Base-by-base conservation (phyloP, 1,140 invertebrate genomes). In the Euschistus heros region DNA sequence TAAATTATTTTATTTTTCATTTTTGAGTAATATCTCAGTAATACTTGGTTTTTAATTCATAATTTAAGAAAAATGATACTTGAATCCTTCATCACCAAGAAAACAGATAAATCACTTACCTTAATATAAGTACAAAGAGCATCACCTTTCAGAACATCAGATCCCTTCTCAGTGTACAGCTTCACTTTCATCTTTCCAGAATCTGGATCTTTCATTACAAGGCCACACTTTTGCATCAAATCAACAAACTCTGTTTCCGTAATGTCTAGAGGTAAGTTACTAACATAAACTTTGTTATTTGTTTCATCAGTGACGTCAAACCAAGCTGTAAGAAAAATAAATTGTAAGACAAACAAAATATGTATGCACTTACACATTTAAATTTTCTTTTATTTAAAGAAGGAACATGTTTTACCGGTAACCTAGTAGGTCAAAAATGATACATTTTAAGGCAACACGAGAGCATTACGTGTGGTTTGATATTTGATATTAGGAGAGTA, bases 231-330 rank as follows among this genome's bases (percentile, higher is more conserved):
- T 69, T 85, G 84, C 87, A 98, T 97, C 14, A 98, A 75, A 73
- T 93, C 88, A 10, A 89, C 81, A 77, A 95, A 89, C 74, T 92
- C 88, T 67, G 96, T 86, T 72, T 97, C 86, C 0, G 87, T 95
- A 46, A 94, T 87, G 71, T 96, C 90, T 59, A 83, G 69, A 0
- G 97, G 96, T 66, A 99, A 80, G 74, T 94, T 92, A 8, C 86
- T 87, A 1, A 99, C 93, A 80, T 99, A 99, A 1, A 99, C 94
- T 77, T 97, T 96, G 1, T 92, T 96, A 72, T 97, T 98, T 71
- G 90, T 87, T n/a, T 86, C 81, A 60, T 95, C 89, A 70, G 94
- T 86, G 17, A 94, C 76, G 54, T 98, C 88, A 80, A 99, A 98
- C 97, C 97, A 99, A 66, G 86, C 81, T 73, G 78, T 70, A 68